Conservation (phyloP, 2,797 vertebrate species). For the Hirundo rustica region DNA sequence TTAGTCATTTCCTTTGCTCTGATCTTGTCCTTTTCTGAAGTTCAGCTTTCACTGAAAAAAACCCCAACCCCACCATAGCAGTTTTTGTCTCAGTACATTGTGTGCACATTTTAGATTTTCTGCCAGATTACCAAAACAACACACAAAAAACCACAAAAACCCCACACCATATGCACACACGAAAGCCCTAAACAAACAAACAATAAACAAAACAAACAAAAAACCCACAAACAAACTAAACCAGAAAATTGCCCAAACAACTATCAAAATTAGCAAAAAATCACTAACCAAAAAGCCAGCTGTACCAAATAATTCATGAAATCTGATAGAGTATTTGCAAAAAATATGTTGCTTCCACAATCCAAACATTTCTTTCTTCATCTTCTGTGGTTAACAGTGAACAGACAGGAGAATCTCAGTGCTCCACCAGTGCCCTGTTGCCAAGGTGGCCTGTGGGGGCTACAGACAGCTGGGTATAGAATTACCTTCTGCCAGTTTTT, state of each 20-base stretch:
- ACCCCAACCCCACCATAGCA: accelerated
- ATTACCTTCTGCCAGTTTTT: background rate
- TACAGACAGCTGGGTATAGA: background rate
- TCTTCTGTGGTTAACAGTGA: background rate
- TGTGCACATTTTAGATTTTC: background rate
- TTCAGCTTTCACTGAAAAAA: constrained; percentile 3
- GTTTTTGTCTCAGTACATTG: background rate
- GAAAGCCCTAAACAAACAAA: background rate
- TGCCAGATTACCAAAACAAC: background rate
- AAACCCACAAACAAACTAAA: background rate
- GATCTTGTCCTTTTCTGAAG: constrained; percentile 3
- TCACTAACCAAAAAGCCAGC: accelerated
- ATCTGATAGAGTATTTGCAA: background rate
- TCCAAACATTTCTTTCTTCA: background rate
- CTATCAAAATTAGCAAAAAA: background rate
- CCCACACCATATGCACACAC: no score
- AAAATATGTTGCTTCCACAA: background rate
- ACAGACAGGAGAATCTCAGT: background rate
- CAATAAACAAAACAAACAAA: background rate
- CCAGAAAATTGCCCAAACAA: accelerated
- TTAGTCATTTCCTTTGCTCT: constrained; percentile 24
- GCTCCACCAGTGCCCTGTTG: background rate
- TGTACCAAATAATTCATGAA: background rate
- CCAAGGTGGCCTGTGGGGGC: background rate
- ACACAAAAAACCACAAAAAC: no score